These are phyloP conservation scores for Agapornis canus DNA, from an alignment of 2,797 vertebrate species.

Conservation along the genomic window DNA sequence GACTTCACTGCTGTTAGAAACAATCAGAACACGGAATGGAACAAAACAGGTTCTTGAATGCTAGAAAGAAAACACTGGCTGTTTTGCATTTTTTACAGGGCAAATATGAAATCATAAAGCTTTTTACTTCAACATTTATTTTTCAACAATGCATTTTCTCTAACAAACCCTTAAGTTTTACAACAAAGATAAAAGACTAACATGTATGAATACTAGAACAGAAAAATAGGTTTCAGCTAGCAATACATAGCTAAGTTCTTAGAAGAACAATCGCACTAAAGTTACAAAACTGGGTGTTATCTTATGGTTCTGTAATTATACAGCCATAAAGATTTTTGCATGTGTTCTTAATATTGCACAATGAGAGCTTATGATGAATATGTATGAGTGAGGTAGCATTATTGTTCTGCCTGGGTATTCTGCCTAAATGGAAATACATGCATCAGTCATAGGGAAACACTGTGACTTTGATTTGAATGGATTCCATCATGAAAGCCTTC, in stretches of 20 bases:
- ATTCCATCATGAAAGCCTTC: background rate
- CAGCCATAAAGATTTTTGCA: background rate
- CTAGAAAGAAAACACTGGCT: background rate
- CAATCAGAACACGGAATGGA: background rate
- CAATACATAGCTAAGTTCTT: background rate
- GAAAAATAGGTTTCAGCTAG: background rate
- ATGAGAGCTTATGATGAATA: background rate
- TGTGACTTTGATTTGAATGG: background rate
- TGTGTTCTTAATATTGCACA: background rate
- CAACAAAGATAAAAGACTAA: background rate
- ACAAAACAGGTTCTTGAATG: background rate
- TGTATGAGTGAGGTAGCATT: background rate
- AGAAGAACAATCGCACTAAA: background rate
- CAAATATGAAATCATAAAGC: background rate
- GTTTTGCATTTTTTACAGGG: background rate
- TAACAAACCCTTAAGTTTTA: background rate
- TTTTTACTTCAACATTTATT: background rate
- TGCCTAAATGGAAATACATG: background rate
- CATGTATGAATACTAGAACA: background rate
- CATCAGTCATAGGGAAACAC: background rate
- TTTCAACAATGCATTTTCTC: background rate
- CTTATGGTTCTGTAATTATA: background rate
- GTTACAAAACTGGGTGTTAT: background rate
- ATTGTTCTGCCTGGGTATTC: background rate
- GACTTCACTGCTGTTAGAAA: background rate